phyloP scores from a whole-genome alignment of 1,140 invertebrate species.

The Ylistrum balloti region DNA sequence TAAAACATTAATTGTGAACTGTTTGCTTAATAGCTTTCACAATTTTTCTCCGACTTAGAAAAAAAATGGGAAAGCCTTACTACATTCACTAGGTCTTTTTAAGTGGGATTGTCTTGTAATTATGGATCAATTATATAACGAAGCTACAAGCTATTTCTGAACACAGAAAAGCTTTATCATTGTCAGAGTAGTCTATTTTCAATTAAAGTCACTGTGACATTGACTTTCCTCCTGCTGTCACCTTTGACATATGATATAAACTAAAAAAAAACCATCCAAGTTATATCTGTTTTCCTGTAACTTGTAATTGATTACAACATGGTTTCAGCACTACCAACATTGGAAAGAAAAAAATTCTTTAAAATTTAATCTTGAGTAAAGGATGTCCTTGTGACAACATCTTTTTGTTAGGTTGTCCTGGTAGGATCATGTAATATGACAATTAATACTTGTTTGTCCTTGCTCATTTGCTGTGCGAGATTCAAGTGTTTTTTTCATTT shows the following conservation, averaged over 20 bases:
- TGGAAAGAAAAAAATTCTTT: no score
- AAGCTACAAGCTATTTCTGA: not conserved
- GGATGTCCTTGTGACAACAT: no score
- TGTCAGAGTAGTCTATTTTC: constrained; percentile 11
- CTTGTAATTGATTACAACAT: not conserved
- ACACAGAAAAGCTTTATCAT: not conserved
- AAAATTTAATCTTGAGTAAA: no score
- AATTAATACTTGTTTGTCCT: no score
- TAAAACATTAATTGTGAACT: constrained; percentile 20
- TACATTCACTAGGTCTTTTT: not conserved
- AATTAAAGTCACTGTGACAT: not conserved
- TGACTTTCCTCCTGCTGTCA: not conserved
- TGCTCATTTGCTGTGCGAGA: no score
- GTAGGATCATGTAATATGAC: no score
- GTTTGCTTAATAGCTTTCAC: constrained; percentile 34
- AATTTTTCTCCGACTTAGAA: not conserved
- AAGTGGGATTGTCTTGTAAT: constrained; percentile 34
- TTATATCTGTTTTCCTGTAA: not conserved
- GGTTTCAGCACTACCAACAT: no score
- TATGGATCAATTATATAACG: constrained; percentile 18
- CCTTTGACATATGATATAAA: not conserved
- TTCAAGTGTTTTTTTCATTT: no score
- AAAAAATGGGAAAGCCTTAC: not conserved
- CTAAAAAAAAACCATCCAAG: no score
- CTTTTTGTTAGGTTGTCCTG: no score